phyloP scores from a whole-genome alignment of 2,888 invertebrate species.

The Listrodromus nycthemerus region DNA sequence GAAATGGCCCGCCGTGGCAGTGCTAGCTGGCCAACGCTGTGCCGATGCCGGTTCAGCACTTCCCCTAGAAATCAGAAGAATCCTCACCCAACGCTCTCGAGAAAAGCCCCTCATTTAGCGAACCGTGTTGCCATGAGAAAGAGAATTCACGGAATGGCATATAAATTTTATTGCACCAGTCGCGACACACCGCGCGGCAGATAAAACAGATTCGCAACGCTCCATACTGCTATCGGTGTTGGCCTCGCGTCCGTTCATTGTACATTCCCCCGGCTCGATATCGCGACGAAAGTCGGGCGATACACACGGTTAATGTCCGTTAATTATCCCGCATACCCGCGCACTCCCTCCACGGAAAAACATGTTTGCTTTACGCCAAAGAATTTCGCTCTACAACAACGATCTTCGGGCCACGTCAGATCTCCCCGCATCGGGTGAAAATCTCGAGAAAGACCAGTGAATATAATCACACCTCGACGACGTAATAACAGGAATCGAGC shows the following conservation, averaged over 20 bases:
- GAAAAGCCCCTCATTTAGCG: neutral
- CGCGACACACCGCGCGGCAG: neutral
- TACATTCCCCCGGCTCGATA: constrained; percentile 13
- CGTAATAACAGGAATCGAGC: constrained; percentile 34
- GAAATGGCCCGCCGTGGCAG: no score
- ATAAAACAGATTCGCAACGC: constrained; percentile 3
- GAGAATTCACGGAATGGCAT: neutral
- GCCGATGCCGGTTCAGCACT: no score
- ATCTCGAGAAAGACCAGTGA: constrained; percentile 19
- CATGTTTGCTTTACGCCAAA: neutral
- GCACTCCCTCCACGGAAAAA: neutral
- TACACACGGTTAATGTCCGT: constrained; percentile 12
- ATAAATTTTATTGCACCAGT: neutral
- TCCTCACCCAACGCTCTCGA: neutral
- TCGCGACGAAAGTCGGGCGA: constrained; percentile 3
- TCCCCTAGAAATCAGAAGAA: neutral
- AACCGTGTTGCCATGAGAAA: neutral
- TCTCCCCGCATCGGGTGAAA: constrained; percentile 15
- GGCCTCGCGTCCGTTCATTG: neutral
- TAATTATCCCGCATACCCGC: constrained; percentile 37
- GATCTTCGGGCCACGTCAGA: no score
- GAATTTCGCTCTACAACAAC: constrained; percentile 14
- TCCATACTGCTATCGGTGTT: neutral
- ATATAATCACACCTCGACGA: constrained; percentile 35
- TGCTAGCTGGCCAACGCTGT: no score